These are phyloP conservation scores for Latrodectus geometricus DNA, from an alignment of 1,140 invertebrate species.

Conservation along the genomic window DNA sequence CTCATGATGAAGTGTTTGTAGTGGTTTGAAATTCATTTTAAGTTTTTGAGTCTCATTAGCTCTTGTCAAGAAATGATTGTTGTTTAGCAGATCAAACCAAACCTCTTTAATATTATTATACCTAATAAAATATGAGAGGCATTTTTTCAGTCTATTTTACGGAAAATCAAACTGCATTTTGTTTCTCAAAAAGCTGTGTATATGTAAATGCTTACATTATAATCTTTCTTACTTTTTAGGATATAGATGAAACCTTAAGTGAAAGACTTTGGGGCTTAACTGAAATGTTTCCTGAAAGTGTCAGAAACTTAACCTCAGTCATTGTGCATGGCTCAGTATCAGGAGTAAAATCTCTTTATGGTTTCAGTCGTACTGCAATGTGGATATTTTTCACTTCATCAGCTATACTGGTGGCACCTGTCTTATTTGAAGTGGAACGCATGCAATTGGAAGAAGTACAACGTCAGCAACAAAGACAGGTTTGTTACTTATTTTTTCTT, in stretches of 20 bases:
- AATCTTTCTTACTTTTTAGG: slow-evolving; percentile 68
- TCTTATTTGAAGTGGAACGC: slow-evolving; percentile 92
- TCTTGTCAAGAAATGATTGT: no score
- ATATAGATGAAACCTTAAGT: slow-evolving; percentile 84
- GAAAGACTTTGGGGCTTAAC: slow-evolving; percentile 89
- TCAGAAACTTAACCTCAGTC: slow-evolving; percentile 77
- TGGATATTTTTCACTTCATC: slow-evolving; percentile 93
- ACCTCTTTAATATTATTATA: no score
- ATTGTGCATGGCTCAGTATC: slow-evolving; percentile 66
- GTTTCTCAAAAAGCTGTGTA: no score
- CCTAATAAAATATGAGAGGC: no score
- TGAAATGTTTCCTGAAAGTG: slow-evolving; percentile 92
- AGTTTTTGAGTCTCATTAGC: no score
- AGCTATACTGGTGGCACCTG: slow-evolving; percentile 88
- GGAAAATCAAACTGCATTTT: no score
- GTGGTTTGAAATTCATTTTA: no score
- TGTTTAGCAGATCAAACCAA: no score
- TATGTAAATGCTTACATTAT: not conserved
- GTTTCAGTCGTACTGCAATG: slow-evolving; percentile 76
- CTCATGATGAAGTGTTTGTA: no score
- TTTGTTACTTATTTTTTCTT: slow-evolving; percentile 66
- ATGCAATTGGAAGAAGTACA: slow-evolving; percentile 93
- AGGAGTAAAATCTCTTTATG: slow-evolving; percentile 74
- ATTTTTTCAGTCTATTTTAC: no score
- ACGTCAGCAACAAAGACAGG: slow-evolving; percentile 92